Conservation (phyloP, 2,888 invertebrate genomes). For the Catocala sponsa region DNA sequence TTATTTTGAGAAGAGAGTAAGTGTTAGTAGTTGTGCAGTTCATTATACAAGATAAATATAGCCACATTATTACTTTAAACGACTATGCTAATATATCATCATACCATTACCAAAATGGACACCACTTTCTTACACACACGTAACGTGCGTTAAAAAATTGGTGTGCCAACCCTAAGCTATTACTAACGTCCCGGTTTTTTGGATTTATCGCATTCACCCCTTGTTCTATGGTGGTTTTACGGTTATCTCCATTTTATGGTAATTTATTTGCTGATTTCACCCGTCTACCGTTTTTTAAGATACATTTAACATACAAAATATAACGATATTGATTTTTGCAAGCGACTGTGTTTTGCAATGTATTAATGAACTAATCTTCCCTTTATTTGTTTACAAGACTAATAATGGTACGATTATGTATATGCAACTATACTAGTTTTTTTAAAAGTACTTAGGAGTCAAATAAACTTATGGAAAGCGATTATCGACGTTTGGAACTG, state of each 20-base stretch:
- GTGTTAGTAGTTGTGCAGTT: too few relatives aligned
- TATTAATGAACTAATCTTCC: too few relatives aligned
- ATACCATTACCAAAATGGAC: background rate
- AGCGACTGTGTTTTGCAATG: too few relatives aligned
- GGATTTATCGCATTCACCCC: slow-evolving; percentile 55
- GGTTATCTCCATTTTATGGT: slow-evolving; percentile 68
- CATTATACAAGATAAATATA: too few relatives aligned
- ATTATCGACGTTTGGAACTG: too few relatives aligned
- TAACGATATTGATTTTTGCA: too few relatives aligned
- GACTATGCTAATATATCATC: background rate
- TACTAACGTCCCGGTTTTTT: slow-evolving; percentile 46
- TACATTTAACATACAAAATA: slow-evolving; percentile 5
- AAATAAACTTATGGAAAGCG: too few relatives aligned
- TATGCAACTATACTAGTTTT: too few relatives aligned
- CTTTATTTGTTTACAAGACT: too few relatives aligned
- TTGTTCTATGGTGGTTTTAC: slow-evolving; percentile 52
- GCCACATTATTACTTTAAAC: background rate
- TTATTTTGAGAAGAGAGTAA: too few relatives aligned
- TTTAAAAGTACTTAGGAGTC: too few relatives aligned
- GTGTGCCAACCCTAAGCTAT: slow-evolving; percentile 41
- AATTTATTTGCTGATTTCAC: slow-evolving; percentile 47
- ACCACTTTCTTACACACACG: background rate
- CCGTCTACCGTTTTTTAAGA: slow-evolving; percentile 20
- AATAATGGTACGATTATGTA: too few relatives aligned
- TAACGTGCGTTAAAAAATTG: slow-evolving; percentile 10